Base-by-base conservation (phyloP, 2,888 invertebrate genomes). In the Plagodis dolabraria region DNA sequence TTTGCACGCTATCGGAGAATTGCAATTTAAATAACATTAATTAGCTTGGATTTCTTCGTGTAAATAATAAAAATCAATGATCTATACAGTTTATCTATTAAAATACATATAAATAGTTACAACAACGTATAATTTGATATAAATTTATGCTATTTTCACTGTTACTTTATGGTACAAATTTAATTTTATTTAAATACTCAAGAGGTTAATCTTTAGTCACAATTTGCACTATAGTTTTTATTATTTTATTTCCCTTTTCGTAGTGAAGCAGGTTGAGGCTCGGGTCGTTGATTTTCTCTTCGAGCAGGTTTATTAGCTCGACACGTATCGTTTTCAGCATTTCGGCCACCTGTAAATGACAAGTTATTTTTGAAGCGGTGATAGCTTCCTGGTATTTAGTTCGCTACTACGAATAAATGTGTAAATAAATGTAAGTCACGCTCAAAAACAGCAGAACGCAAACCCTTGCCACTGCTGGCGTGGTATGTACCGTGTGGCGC, bases 241-340 rank as follows among this genome's bases (percentile, higher is more conserved):
- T 96, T 62, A 97, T 96, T 77, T 93, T 94, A 72, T 95, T 95
- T 22, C 96, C 96, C 75, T 95, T 95, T 56, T 95, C 95, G 77
- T 96, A 95, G 76, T 96, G 94, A 50, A 95, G 77, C 45, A 97
- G 83, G 86, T 97, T 96, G 49, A 97, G 87, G 60, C 95, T 93
- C 0, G 98, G 97, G 80, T 97, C 96, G 69, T 95, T 95, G 70
- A 98, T 97, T 89, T 97, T 98, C 76, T 96, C 95, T 82, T 97
- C 96, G 60, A 98, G 86, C 63, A 98, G 89, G 74, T 95, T 95
- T 59, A 96, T 94, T 35, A 98, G 85, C 79, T 98, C 97, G 7
- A 93, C 89, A 67, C 97, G 92, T 72, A 98, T 94, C 53, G 95
- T 95, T 86, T 97, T 96, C 51, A 97, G 89, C 94, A 97, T 95